Evolutionary conservation across 1,140 invertebrate species (phyloP).

Genomic region (Drosophila lacteicornis): DNA sequence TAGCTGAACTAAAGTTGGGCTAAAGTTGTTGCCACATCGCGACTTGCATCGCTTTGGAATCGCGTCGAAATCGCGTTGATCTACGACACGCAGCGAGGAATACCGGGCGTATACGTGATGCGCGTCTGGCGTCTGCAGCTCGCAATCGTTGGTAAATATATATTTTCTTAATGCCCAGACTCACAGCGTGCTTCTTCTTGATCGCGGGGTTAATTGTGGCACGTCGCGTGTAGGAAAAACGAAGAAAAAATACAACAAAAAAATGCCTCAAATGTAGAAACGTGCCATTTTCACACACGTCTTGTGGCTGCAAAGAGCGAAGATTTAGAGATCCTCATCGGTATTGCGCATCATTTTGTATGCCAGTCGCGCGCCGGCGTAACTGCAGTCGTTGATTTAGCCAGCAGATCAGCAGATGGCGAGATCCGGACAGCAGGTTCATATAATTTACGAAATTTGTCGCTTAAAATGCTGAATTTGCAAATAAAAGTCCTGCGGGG

Average conservation of each 20-base stretch:
- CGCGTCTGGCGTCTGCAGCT: conserved; percentile 60
- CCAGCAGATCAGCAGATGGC: conserved; percentile 37
- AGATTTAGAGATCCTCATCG: conserved; percentile 50
- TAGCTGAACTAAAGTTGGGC: conserved; percentile 24
- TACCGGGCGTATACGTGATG: conserved; percentile 77
- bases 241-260: conserved; percentile 32
- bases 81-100: conserved; percentile 68
- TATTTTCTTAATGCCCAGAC: conserved; percentile 54
- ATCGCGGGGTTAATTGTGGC: conserved; percentile 65
- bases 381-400: conserved; percentile 46
- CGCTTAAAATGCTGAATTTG: conserved; percentile 30
- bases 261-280: conserved; percentile 73
- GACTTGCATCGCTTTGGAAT: conserved; percentile 57
- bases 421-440: conserved; percentile 46
- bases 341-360: conserved; percentile 47
- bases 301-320: conserved; percentile 45
- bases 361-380: conserved; percentile 23
- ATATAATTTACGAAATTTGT: conserved; percentile 48
- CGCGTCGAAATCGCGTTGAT: conserved; percentile 70
- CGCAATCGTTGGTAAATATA: conserved; percentile 49
- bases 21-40: conserved; percentile 54
- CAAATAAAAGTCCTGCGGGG: conserved; percentile 10
- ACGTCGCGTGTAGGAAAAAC: conserved; percentile 67
- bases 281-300: conserved; percentile 79
- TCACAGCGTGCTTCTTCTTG: conserved; percentile 8